Percentiles rank a stretch among this genome's conserved stretches.
Conservation (phyloP, 2,797 vertebrate species). For the Pseudopleuronectes americanus region DNA sequence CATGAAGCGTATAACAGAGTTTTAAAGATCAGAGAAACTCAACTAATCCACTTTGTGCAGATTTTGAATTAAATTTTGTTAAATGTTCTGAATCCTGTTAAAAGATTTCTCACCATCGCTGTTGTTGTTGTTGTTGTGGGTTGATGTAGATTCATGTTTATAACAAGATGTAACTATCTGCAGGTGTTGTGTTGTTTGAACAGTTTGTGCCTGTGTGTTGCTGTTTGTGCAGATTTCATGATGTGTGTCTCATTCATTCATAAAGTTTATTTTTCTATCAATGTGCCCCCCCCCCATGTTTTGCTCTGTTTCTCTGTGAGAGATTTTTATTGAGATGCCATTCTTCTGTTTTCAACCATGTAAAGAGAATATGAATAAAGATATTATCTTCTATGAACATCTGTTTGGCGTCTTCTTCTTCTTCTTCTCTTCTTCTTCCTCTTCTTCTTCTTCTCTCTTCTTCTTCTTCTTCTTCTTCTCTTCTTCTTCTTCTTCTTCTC, state of each 20-base stretch:
- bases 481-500: background rate
- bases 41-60: background rate
- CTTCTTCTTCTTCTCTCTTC: too few relatives aligned
- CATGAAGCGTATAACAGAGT: too few relatives aligned
- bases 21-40: too few relatives aligned
- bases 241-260: constrained; percentile 57
- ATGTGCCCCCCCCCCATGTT: constrained; percentile 70
- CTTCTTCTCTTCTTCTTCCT: too few relatives aligned
- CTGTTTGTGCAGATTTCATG: constrained; percentile 47
- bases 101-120: background rate
- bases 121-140: background rate
- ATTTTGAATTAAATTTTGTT: background rate
- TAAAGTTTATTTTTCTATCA: constrained; percentile 75
- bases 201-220: constrained; percentile 19
- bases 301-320: constrained; percentile 79
- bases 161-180: background rate
- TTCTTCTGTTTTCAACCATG: constrained; percentile 53
- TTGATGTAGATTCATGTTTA: background rate
- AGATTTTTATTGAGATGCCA: constrained; percentile 73
- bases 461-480: background rate
- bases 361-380: constrained; percentile 76
- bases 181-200: constrained; percentile 8
- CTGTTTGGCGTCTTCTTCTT: background rate
- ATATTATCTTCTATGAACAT: constrained; percentile 59
- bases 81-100: background rate